Base-by-base conservation (phyloP, 2,113 vertebrate genomes). In the Okapia johnstoni region DNA sequence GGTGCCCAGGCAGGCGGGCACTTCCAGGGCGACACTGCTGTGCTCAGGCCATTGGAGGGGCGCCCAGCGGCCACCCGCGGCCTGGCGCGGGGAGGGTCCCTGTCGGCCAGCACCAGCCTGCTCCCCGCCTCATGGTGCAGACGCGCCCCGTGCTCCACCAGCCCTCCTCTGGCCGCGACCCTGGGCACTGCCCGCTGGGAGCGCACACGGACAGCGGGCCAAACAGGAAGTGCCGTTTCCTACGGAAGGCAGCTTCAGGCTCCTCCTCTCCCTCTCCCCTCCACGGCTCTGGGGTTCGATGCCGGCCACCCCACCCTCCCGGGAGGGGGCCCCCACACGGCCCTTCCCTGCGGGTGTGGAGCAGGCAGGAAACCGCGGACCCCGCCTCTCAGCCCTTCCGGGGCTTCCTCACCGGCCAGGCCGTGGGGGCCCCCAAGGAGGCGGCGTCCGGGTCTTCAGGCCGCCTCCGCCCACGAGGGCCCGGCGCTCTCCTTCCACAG, bases 81-180 rank as follows among this genome's bases (percentile, higher is more conserved):
- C 25, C 36, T 4, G 15, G 55, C n/a, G 81, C 1, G 3, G 21
- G 4, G 21, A 26, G 54, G 23, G 54, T 2, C 7, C 21, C 7
- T 4, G 2, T 13, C 54, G 1, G 54, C 54, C 81, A 83, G 50
- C 80, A 15, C 19, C 52, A 43, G 21, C 70, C 21, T 43, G 52
- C 52, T 3, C n/a, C 4, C 52, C 12, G 4, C 52, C 52, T 40
- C 52, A 2, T 26, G n/a, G n/a, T 26, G 81, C 23, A 15, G 0
- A 13, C 1, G 33, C 6, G 6, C n/a, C 13, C 1, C 5, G 2
- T 36, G 4, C 19, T 36, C 33, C 54, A 40, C 23, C 15, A 26
- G 16, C 26, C 30, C 15, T 19, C 76, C 76, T 48, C 46, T 8
- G 13, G 76, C 33, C 4, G 9, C 33, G 63, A 21, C n/a, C 63